These are phyloP conservation scores for Pristis pectinata DNA, from an alignment of 2,797 vertebrate genomes.

Conservation along the genomic window DNA sequence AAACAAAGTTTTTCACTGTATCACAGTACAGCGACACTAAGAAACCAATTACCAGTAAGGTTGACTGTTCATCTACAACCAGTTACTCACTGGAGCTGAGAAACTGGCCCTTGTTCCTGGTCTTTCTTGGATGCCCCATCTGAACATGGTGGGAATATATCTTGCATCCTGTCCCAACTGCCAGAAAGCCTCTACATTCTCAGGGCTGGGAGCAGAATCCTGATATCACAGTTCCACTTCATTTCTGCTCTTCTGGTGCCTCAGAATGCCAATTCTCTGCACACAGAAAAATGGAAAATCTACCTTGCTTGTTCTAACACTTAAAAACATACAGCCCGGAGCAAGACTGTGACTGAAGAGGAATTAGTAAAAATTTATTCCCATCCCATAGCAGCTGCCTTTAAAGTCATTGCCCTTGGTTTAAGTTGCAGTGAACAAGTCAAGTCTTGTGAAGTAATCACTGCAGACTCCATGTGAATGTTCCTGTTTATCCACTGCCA, in stretches of 20 bases:
- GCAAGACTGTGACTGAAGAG: neutral
- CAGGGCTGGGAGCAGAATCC: neutral
- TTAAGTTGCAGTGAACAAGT: neutral
- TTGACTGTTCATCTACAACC: neutral
- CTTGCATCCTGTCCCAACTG: neutral
- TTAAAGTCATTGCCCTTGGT: neutral
- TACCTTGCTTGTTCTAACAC: neutral
- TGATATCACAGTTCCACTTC: neutral
- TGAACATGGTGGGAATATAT: neutral
- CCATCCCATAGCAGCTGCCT: neutral
- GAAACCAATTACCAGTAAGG: neutral
- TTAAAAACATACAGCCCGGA: neutral
- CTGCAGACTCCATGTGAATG: neutral
- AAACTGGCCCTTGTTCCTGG: neutral
- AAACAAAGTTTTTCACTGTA: too few relatives aligned
- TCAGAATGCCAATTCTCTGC: too few relatives aligned
- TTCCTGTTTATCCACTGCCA: neutral
- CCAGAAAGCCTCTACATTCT: neutral
- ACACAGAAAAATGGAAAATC: neutral
- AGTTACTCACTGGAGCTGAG: neutral
- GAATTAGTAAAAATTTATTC: neutral
- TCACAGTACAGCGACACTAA: too few relatives aligned
- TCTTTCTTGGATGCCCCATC: neutral
- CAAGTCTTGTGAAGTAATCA: neutral
- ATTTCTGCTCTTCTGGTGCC: neutral